Conservation (phyloP, 2,888 invertebrate genomes). For the Nomada lathburiana region DNA sequence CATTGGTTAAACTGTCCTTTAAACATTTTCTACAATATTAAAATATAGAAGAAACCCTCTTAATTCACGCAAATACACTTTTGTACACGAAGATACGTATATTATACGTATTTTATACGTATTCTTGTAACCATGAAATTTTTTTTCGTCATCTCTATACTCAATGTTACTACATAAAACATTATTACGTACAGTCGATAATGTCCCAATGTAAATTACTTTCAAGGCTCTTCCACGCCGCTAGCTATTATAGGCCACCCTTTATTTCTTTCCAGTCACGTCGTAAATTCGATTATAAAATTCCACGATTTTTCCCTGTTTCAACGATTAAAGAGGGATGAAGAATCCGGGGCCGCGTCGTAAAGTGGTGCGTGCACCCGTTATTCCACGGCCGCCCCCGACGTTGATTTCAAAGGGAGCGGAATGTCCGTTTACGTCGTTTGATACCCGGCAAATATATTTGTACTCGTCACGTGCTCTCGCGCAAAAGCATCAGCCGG, state of each 20-base stretch:
- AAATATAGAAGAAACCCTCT: too few species aligned
- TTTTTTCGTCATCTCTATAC: too few species aligned
- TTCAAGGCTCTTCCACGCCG: too few species aligned
- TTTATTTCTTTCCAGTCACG: neutral
- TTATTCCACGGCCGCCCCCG: neutral
- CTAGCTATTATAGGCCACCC: neutral
- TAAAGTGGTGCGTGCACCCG: conserved; percentile 7
- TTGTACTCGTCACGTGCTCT: conserved; percentile 56
- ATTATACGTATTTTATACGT: too few species aligned
- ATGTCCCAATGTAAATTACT: too few species aligned
- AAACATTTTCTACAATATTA: too few species aligned
- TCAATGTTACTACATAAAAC: too few species aligned
- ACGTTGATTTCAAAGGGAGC: conserved; percentile 35
- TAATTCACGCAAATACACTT: too few species aligned
- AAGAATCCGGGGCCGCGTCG: neutral
- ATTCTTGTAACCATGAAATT: too few species aligned
- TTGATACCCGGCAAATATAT: conserved; percentile 60
- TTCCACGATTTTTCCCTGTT: neutral
- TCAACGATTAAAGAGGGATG: neutral
- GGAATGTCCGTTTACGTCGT: conserved; percentile 29
- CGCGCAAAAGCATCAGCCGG: conserved; percentile 51
- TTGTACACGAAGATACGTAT: too few species aligned
- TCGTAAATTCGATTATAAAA: neutral
- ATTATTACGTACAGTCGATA: too few species aligned
- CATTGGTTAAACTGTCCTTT: too few species aligned